Conservation (phyloP, 2,113 vertebrate genomes). For the Muntiacus reevesi region DNA sequence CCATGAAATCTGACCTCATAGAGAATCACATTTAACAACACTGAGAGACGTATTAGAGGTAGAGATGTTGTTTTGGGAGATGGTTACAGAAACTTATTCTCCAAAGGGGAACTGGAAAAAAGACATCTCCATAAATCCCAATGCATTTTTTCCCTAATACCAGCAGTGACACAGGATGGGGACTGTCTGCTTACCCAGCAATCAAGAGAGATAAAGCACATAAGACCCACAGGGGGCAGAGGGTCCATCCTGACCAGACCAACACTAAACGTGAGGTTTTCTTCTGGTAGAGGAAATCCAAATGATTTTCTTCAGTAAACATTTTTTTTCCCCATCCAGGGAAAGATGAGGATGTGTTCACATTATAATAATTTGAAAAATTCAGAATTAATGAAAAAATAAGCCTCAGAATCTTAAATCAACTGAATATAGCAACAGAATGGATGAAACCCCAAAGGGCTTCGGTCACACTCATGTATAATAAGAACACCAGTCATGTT, state of each 20-base stretch:
- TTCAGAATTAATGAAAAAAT: constrained; percentile 71
- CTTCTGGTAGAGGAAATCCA: not conserved
- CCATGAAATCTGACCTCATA: not conserved
- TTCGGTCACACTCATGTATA: constrained; percentile 57
- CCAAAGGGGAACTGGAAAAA: not conserved
- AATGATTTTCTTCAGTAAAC: constrained; percentile 24
- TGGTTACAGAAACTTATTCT: not conserved
- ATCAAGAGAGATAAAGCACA: not conserved
- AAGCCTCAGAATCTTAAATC: constrained; percentile 53
- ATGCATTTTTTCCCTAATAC: not conserved
- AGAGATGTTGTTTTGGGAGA: not conserved
- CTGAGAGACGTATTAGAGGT: not conserved
- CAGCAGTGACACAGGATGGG: not conserved
- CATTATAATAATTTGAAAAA: constrained; percentile 47
- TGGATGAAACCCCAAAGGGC: constrained; percentile 5
- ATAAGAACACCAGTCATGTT: constrained; percentile 47
- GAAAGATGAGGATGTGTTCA: constrained; percentile 48
- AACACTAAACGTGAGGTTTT: not conserved
- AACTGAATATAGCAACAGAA: not conserved
- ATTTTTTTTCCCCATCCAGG: not conserved
- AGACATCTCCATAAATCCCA: not conserved
- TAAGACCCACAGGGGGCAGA: not conserved
- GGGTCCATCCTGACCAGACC: not conserved
- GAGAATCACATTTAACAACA: not conserved
- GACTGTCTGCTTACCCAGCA: not conserved